These are phyloP conservation scores for Trissolcus japonicus DNA, from an alignment of 2,888 invertebrate species.

Conservation along the genomic window DNA sequence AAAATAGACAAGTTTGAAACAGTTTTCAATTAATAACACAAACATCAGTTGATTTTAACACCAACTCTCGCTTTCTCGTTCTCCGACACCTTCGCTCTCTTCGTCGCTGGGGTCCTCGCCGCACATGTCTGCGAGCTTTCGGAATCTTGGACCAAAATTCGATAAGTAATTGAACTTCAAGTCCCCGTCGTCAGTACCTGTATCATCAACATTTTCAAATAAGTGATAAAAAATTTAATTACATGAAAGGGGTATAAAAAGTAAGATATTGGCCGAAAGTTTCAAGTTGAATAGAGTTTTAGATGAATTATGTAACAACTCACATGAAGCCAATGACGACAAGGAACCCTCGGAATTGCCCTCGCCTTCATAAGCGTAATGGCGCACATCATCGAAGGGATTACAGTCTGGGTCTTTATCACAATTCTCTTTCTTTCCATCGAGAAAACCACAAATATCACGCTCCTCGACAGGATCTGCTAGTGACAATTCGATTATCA, in stretches of 20 bases:
- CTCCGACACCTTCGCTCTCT: conserved; percentile 86
- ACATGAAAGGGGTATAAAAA: too few relatives aligned
- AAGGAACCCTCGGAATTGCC: conserved; percentile 94
- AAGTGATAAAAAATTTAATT: background rate
- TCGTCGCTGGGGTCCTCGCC: conserved; percentile 92
- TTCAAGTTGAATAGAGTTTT: too few relatives aligned
- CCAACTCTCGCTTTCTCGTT: conserved; percentile 85
- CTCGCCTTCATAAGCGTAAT: conserved; percentile 98
- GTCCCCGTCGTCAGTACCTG: conserved; percentile 92
- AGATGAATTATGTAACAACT: conserved; percentile 69
- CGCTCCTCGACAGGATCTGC: conserved; percentile 81
- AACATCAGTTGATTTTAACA: conserved; percentile 78
- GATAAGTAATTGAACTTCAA: conserved; percentile 95
- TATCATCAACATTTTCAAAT: background rate
- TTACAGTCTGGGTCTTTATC: conserved; percentile 94
- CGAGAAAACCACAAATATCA: conserved; percentile 93
- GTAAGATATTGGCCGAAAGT: too few relatives aligned
- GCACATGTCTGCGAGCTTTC: conserved; percentile 95
- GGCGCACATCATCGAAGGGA: conserved; percentile 96
- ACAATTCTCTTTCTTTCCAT: conserved; percentile 91
- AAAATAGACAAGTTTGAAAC: conserved; percentile 37
- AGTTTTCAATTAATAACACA: conserved; percentile 24
- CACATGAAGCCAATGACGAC: conserved; percentile 93
- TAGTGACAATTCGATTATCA: background rate
- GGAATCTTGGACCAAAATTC: conserved; percentile 96